These are phyloP conservation scores for Salminus brasiliensis DNA, from an alignment of 2,113 vertebrate species.

Conservation along the genomic window DNA sequence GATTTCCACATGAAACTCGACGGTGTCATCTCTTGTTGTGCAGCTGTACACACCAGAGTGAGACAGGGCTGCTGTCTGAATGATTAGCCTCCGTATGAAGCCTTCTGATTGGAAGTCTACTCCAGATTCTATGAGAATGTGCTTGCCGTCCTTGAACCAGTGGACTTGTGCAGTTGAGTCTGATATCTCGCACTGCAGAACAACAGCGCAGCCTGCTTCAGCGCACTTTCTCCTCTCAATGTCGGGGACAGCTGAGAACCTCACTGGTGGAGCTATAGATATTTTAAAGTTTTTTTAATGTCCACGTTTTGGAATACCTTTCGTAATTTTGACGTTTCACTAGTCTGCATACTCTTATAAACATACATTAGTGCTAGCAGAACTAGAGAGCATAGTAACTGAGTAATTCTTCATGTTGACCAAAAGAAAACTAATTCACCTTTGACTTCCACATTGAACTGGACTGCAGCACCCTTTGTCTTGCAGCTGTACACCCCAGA, in stretches of 20 bases:
- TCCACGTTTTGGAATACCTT: background rate
- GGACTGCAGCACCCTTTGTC: constrained; percentile 74
- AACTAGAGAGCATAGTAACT: constrained; percentile 53
- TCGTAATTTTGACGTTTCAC: background rate
- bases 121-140: constrained; percentile 66
- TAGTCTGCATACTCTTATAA: background rate
- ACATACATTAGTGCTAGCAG: background rate
- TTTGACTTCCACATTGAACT: constrained; percentile 78
- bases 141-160: constrained; percentile 75
- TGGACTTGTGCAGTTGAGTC: constrained; percentile 70
- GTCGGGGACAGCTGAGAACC: constrained; percentile 74
- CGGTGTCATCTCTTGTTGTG: constrained; percentile 73
- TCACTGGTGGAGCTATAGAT: constrained; percentile 79
- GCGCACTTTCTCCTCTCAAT: constrained; percentile 69
- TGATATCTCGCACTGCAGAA: constrained; percentile 75
- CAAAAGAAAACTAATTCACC: constrained; percentile 72
- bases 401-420: constrained; percentile 36
- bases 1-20: constrained; percentile 80
- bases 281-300: constrained; percentile 64
- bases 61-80: constrained; percentile 70
- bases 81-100: constrained; percentile 69
- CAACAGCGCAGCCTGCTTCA: constrained; percentile 69
- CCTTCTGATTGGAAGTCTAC: constrained; percentile 72
- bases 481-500: constrained; percentile 79
- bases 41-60: constrained; percentile 80